These are phyloP conservation scores for Psix sp. DNA, from an alignment of 1,140 invertebrate genomes.

Conservation along the genomic window DNA sequence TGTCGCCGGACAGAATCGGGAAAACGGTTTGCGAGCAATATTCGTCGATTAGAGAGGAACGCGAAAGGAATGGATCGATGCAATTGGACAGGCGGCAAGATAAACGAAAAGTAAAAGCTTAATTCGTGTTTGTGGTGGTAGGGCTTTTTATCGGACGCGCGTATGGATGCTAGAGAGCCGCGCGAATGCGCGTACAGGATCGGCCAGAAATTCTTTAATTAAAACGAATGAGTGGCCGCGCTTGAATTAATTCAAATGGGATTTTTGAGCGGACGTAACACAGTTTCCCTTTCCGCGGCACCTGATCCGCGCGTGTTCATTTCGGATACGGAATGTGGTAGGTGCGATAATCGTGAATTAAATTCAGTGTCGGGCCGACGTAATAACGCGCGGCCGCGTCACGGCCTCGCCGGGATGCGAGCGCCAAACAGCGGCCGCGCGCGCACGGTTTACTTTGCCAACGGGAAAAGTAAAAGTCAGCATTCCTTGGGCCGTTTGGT, in stretches of 20 bases:
- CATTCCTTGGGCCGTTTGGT: slow-evolving; percentile 57
- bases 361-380: slow-evolving; percentile 40
- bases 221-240: slow-evolving; percentile 6
- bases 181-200: slow-evolving; percentile 23
- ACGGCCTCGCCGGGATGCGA: slow-evolving; percentile 54
- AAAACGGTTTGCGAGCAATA: too few relatives aligned
- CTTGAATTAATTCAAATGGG: slow-evolving; percentile 40
- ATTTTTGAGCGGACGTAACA: slow-evolving; percentile 35
- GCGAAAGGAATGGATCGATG: too few relatives aligned
- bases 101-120: slow-evolving; percentile 11
- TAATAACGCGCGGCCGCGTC: slow-evolving; percentile 50
- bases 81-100: not conserved
- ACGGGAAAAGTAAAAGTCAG: slow-evolving; percentile 67
- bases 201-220: slow-evolving; percentile 27
- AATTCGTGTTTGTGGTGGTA: slow-evolving; percentile 43
- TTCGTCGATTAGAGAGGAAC: slow-evolving; percentile 21
- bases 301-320: slow-evolving; percentile 49
- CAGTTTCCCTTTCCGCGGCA: slow-evolving; percentile 57
- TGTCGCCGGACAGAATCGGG: too few relatives aligned
- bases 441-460: slow-evolving; percentile 57
- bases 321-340: slow-evolving; percentile 41
- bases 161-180: slow-evolving; percentile 16
- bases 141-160: slow-evolving; percentile 7
- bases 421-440: slow-evolving; percentile 26
- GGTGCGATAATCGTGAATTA: slow-evolving; percentile 51